Conservation (phyloP, 1,140 invertebrate genomes). For the Drosophila rufa region DNA sequence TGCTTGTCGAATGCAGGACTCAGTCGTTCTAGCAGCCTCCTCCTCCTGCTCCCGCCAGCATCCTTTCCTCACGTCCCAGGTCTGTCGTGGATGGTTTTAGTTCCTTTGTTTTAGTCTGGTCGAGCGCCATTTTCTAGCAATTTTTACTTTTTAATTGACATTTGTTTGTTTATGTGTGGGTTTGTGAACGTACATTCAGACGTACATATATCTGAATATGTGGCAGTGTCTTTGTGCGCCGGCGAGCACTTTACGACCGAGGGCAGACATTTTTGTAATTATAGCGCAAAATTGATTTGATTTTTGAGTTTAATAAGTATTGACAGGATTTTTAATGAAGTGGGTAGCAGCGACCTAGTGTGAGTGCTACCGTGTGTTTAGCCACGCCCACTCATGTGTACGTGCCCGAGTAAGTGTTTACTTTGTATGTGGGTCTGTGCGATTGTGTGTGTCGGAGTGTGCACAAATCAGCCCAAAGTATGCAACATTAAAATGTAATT, state of each 20-base stretch:
- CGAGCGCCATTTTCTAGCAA: constrained; percentile 77
- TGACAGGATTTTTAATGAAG: constrained; percentile 82
- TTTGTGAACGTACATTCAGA: constrained; percentile 3
- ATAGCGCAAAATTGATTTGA: constrained; percentile 81
- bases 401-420: constrained; percentile 34
- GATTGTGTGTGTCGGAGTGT: constrained; percentile 16
- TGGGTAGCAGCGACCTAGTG: constrained; percentile 14
- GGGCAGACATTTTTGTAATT: constrained; percentile 81
- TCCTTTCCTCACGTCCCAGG: neutral
- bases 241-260: constrained; percentile 72
- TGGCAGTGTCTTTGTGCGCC: constrained; percentile 22
- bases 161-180: constrained; percentile 63
- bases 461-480: constrained; percentile 42
- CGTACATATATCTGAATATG: constrained; percentile 9
- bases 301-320: constrained; percentile 83
- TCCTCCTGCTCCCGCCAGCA: neutral
- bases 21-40: constrained; percentile 19
- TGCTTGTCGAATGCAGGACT: constrained; percentile 55
- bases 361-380: constrained; percentile 1
- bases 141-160: constrained; percentile 83
- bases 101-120: constrained; percentile 73
- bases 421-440: constrained; percentile 1
- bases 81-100: constrained; percentile 36
- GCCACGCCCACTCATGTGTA: constrained; percentile 16
- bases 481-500: constrained; percentile 58